Percentiles rank a stretch among this genome's conserved stretches.
phyloP scores from a whole-genome alignment of 2,797 vertebrate genomes.

The Aulostomus chinensis region DNA sequence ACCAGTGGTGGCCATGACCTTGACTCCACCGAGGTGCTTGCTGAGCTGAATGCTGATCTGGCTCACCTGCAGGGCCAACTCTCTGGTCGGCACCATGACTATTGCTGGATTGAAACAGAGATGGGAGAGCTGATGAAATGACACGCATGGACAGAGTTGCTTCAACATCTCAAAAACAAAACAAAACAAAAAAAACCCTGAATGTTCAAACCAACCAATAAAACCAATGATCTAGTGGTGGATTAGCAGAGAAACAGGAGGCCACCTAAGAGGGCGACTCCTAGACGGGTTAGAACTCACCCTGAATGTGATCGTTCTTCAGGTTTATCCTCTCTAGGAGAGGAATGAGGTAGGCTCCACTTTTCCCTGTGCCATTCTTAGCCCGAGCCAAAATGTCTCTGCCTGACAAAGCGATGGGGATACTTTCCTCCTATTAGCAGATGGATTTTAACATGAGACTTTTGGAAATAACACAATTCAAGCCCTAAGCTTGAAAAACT shows the following conservation, averaged over 20 bases:
- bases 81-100: conserved; percentile 84
- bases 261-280: no score
- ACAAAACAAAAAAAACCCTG: no score
- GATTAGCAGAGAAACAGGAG: no score
- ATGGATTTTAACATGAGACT: no score
- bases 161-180: no score
- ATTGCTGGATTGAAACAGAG: conserved; percentile 69
- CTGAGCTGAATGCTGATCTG: conserved; percentile 86
- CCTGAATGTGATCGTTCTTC: conserved; percentile 84
- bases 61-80: conserved; percentile 84
- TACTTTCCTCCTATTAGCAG: conserved; percentile 89
- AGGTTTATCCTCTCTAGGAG: conserved; percentile 85
- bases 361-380: conserved; percentile 86
- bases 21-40: conserved; percentile 84
- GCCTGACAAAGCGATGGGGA: conserved; percentile 85
- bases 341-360: conserved; percentile 85
- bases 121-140: conserved; percentile 31
- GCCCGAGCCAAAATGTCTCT: conserved; percentile 84
- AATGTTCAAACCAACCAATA: no score
- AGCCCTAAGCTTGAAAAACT: no score
- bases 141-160: conserved; percentile 8
- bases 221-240: no score
- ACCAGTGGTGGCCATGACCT: conserved; percentile 86
- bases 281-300: no score
- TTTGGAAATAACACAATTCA: no score